Percentiles rank a stretch among this genome's conserved stretches.
Evolutionary conservation across 1,140 invertebrate genomes (phyloP).

Genomic region (Drosophila willistoni): DNA sequence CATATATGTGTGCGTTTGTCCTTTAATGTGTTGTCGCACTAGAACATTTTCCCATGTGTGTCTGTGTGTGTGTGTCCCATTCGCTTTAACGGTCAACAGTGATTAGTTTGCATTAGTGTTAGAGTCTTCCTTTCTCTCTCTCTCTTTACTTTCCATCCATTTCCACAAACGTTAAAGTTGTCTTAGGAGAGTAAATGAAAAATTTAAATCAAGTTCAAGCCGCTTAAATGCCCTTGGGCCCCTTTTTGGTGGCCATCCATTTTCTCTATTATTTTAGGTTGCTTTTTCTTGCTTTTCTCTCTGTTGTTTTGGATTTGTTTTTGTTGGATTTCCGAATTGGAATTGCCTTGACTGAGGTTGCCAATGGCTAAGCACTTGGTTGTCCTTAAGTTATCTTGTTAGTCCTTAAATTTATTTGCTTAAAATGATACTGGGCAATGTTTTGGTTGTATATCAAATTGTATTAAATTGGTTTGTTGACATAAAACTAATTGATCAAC

Average conservation of each 20-base stretch:
- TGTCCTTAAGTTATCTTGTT: constrained; percentile 10
- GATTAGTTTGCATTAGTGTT: constrained; percentile 71
- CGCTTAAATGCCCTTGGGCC: constrained; percentile 52
- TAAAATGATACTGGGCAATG: neutral
- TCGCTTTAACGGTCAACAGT: constrained; percentile 61
- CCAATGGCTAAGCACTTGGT: constrained; percentile 3
- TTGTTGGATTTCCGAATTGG: neutral
- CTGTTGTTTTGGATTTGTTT: constrained; percentile 31
- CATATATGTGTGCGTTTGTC: constrained; percentile 21
- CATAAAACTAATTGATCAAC: constrained; percentile 10
- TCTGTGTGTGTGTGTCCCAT: constrained; percentile 42
- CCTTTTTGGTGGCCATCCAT: constrained; percentile 27
- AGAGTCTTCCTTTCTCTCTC: neutral
- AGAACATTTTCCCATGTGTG: constrained; percentile 22
- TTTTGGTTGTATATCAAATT: constrained; percentile 8
- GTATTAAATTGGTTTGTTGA: constrained; percentile 9
- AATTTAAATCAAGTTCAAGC: constrained; percentile 67
- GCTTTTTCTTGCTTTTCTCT: constrained; percentile 2
- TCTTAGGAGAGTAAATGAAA: constrained; percentile 49
- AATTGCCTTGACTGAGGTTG: constrained; percentile 3
- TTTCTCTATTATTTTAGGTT: constrained; percentile 52
- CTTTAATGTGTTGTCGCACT: constrained; percentile 37
- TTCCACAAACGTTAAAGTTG: constrained; percentile 29
- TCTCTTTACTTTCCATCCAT: neutral
- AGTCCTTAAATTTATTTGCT: constrained; percentile 9